phyloP scores from a whole-genome alignment of 2,113 vertebrate species.

The Peromyscus californicus region DNA sequence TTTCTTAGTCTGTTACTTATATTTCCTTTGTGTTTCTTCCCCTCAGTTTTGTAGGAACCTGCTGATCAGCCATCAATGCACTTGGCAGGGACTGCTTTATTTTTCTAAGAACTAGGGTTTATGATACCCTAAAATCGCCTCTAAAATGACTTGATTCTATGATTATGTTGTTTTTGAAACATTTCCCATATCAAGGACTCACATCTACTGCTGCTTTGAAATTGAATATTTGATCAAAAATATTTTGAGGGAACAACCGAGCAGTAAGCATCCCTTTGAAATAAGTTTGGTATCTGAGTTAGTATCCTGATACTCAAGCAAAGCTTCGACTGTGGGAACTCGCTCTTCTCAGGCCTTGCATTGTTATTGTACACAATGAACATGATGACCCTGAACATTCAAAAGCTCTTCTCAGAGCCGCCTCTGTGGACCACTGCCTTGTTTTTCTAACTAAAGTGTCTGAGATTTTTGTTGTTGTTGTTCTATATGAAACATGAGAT shows the following conservation, averaged over 20 bases:
- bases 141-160: conserved; percentile 65
- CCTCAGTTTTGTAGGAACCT: conserved; percentile 21
- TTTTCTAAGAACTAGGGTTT: conserved; percentile 51
- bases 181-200: conserved; percentile 36
- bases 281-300: background rate
- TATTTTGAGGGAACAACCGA: conserved; percentile 49
- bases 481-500: conserved; percentile 54
- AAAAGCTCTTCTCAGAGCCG: conserved; percentile 9
- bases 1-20: conserved; percentile 33
- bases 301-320: conserved; percentile 24
- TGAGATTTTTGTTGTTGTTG: conserved; percentile 28
- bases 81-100: conserved; percentile 49
- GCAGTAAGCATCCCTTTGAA: conserved; percentile 53
- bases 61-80: background rate
- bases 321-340: conserved; percentile 62
- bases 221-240: conserved; percentile 71
- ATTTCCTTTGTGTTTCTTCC: background rate
- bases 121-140: conserved; percentile 58
- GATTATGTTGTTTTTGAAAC: conserved; percentile 75
- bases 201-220: conserved; percentile 75
- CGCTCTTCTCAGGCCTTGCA: background rate
- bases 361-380: conserved; percentile 42
- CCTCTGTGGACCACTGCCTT: conserved; percentile 7
- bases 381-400: background rate
- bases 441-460: conserved; percentile 2